Base-by-base conservation (phyloP, 2,113 vertebrate genomes). In the Erythrocebus patas region DNA sequence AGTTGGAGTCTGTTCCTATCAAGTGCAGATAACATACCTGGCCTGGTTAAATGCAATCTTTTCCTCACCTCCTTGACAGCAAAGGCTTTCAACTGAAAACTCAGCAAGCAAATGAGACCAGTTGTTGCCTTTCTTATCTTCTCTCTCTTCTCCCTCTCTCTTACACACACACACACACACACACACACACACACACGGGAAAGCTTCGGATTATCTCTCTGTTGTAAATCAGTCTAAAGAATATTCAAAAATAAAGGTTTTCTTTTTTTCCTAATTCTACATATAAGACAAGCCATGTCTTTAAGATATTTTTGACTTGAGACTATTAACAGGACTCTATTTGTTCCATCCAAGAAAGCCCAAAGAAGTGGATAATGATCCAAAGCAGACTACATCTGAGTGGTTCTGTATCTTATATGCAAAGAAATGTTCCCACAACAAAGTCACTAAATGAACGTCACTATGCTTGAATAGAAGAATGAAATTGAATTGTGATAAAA, bases 401-500 rank as follows among this genome's bases (percentile, higher is more conserved):
- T 75, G 83, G 83, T 91, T 96, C 94, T 93, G 55, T 96, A 94
- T 96, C 98, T 97, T 96, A 97, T 88, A 98, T 90, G 97, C 94
- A 98, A 98, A 98, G 82, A 96, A 98, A 97, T 84, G 38, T 95
- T 96, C 97, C 96, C 97, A 97, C 93, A 97, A 95, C 97, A 98
- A 97, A 98, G 97, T 96, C 93, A 94, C 89, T 94, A 96, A 97
- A 83, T 97, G 96, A 98, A 97, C 92, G 89, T 95, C 95, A 97
- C 93, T 97, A 45, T 82, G 94, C 57, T 92, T 98, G 97, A 98
- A 96, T 90, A 98, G 85, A 97, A 91, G 97, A 89, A 96, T 96
- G 97, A 98, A 98, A 98, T 84, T 98, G 91, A 97, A 98, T 96
- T 97, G 98, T 82, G 85, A 97, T 97, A 97, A 98, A 98, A 98